Evolutionary conservation across 2,113 vertebrate genomes (phyloP).

Genomic region (Cyrtonyx montezumae): DNA sequence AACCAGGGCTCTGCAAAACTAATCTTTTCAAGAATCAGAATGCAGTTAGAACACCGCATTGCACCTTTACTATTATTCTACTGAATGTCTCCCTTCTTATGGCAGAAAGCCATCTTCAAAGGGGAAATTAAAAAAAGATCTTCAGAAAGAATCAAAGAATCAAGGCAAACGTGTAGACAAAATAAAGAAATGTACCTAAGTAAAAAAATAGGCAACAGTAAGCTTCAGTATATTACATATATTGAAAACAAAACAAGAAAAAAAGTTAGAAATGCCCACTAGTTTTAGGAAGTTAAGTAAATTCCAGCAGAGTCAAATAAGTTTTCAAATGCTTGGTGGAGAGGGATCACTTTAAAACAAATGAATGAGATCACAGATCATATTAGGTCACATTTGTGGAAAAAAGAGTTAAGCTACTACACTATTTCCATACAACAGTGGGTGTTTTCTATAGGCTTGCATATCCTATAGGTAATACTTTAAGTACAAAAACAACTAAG

Average conservation of each 20-base stretch:
- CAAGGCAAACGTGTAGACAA: background rate
- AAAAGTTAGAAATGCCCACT: background rate
- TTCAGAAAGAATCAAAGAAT: background rate
- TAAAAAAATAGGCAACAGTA: background rate
- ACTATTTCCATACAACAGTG: background rate
- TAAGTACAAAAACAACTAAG: background rate
- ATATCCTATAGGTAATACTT: background rate
- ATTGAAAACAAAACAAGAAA: background rate
- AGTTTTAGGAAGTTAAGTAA: background rate
- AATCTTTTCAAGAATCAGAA: background rate
- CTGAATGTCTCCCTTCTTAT: background rate
- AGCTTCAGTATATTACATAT: no score
- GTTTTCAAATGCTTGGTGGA: background rate
- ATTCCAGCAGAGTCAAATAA: background rate
- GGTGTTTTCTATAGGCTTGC: fast-evolving
- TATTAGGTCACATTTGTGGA: background rate
- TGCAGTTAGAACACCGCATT: background rate
- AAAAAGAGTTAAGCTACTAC: background rate
- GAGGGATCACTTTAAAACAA: background rate
- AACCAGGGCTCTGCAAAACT: background rate
- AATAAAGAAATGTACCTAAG: background rate
- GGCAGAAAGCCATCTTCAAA: background rate
- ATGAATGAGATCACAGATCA: background rate
- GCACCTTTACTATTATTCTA: background rate
- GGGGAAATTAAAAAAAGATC: background rate